Evolutionary conservation across 2,888 invertebrate genomes (phyloP), one percentile per base, ranked within the genome.

Genomic region (Himalopsyche kuldschensis): DNA sequence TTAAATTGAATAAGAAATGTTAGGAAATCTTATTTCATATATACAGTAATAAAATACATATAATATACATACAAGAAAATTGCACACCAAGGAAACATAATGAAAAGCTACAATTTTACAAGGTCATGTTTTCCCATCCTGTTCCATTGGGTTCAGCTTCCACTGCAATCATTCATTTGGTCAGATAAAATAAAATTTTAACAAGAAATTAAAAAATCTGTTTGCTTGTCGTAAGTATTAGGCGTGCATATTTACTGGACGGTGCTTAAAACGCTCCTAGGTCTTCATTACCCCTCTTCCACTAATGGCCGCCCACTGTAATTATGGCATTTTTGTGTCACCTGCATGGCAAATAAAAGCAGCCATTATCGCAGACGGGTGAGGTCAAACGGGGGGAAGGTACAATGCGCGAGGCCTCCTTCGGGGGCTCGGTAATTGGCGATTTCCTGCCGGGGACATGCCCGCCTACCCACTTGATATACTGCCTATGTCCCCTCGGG

Each of bases 321-420:
- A 82, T 82, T 82, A 82, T 47, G 81, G 81, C 81, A 84, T 84
- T 84, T 84, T 84, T 79, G 84, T 81, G 84, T 84, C 84, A 84
- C 84, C 84, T 84, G 84, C 84, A 84, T 84, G 78, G 81, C 47
- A 84, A 84, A 84, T 84, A 84, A 84, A 78, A 81, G 78, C 41
- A 17, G 81, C 77, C 69, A 81, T 81, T 81, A 81, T 79, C 55
- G 55, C 55, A 55, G 55, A 55, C 55, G 55, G 55, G 20, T 55
- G 55, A 55, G 55, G 55, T 55, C 55, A 55, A 55, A 55, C 55
- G 15, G 24, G 24, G 55, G n/a, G 55, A 20, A 24, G 55, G 55
- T 41, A 41, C 41, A 41, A 15, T 41, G 41, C 47, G 4, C 81
- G 55, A 10, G 55, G 20, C 20, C 24, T 24, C 55, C 55, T 24